Percentiles rank a stretch among this genome's conserved stretches.
phyloP scores from a whole-genome alignment of 2,113 vertebrate genomes.

The Eupsittula cactorum region DNA sequence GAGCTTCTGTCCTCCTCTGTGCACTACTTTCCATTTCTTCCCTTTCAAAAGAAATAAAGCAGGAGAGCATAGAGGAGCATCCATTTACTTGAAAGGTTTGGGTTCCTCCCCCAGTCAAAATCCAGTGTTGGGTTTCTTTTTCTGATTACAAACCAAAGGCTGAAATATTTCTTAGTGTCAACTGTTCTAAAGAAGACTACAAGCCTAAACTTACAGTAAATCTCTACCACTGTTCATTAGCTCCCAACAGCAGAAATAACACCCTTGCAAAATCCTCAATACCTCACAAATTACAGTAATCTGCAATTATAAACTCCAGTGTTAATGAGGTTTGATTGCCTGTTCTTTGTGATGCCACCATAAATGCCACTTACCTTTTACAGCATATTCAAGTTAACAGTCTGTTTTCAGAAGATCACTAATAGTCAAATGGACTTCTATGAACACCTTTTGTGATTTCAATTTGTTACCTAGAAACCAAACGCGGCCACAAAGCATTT shows the following conservation, averaged over 20 bases:
- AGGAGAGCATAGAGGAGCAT: neutral
- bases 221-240: slow-evolving; percentile 24
- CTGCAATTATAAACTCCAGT: slow-evolving; percentile 67
- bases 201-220: neutral
- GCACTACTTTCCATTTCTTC: neutral
- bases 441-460: slow-evolving; percentile 33
- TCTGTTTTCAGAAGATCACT: slow-evolving; percentile 39
- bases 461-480: slow-evolving; percentile 65
- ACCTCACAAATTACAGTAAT: slow-evolving; percentile 60
- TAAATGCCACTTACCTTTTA: slow-evolving; percentile 34
- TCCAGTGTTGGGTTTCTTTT: neutral
- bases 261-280: slow-evolving; percentile 45
- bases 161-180: neutral
- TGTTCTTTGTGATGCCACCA: slow-evolving; percentile 38
- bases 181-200: neutral
- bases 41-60: neutral
- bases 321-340: slow-evolving; percentile 72
- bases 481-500: neutral
- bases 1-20: neutral
- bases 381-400: neutral
- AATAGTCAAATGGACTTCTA: slow-evolving; percentile 49
- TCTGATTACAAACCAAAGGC: neutral
- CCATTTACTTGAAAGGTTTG: neutral
- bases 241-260: slow-evolving; percentile 58
- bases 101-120: neutral